Evolutionary conservation across 1,140 invertebrate species (phyloP).

Genomic region (Muscidifurax raptorellus): DNA sequence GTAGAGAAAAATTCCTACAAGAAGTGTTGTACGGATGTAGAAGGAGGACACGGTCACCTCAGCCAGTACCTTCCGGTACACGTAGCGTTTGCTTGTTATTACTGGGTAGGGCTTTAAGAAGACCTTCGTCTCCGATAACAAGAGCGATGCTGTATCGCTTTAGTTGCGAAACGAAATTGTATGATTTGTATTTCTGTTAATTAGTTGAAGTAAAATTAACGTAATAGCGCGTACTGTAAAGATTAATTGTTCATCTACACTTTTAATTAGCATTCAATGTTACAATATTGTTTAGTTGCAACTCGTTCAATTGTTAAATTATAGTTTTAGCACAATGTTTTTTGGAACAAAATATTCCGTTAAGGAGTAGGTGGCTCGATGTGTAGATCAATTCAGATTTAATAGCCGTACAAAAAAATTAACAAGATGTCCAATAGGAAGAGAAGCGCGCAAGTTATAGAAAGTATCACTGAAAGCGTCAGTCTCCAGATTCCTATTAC

Average conservation of each 20-base stretch:
- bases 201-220: too few relatives aligned
- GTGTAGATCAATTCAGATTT: slow-evolving; percentile 10
- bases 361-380: too few relatives aligned
- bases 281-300: too few relatives aligned
- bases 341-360: too few relatives aligned
- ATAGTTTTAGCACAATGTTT: too few relatives aligned
- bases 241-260: too few relatives aligned
- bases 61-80: slow-evolving; percentile 17
- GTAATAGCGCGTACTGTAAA: too few relatives aligned
- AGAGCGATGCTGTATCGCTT: not conserved
- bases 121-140: slow-evolving; percentile 8
- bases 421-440: slow-evolving; percentile 61
- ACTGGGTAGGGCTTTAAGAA: not conserved
- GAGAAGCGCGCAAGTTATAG: slow-evolving; percentile 50
- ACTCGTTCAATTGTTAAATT: too few relatives aligned
- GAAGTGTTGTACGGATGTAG: not conserved
- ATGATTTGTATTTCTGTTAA: too few relatives aligned
- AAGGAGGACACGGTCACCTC: slow-evolving; percentile 38
- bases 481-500: slow-evolving; percentile 46
- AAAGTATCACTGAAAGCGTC: slow-evolving; percentile 49
- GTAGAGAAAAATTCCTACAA: slow-evolving; percentile 27
- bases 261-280: too few relatives aligned
- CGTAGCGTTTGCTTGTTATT: not conserved
- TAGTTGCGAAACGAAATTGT: slow-evolving; percentile 21
- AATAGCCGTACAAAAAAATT: slow-evolving; percentile 63